Evolutionary conservation across 2,113 vertebrate genomes (phyloP).

Genomic region (Tragelaphus scriptus): DNA sequence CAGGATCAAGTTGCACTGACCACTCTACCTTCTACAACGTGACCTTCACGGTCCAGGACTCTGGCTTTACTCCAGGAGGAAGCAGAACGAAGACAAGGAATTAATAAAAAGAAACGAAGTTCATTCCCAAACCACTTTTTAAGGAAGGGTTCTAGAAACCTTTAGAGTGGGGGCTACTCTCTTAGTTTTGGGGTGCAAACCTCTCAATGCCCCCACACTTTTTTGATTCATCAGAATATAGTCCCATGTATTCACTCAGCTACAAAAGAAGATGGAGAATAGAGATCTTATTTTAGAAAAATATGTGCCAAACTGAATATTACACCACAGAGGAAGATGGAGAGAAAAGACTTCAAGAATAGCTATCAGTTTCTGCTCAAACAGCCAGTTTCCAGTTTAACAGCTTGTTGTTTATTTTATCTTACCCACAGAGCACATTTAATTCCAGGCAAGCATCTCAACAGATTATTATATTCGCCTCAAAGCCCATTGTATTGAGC

Average conservation of each 20-base stretch:
- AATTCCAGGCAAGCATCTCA: neutral
- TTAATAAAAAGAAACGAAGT: neutral
- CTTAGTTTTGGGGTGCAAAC: too few species aligned
- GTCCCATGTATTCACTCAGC: neutral
- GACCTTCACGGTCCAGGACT: neutral
- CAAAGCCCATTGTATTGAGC: neutral
- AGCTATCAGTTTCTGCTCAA: neutral
- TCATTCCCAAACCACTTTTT: neutral
- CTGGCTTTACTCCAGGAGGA: neutral
- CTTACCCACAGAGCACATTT: neutral
- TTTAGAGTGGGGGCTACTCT: too few species aligned
- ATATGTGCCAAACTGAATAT: neutral
- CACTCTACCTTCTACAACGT: neutral
- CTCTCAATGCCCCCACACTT: neutral
- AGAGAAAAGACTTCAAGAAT: neutral
- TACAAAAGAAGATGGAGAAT: neutral
- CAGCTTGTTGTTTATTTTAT: neutral
- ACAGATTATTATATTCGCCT: neutral
- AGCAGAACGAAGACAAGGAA: neutral
- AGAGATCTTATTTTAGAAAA: neutral
- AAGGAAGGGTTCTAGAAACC: neutral
- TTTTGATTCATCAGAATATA: neutral
- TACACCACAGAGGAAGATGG: neutral
- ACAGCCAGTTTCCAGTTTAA: neutral
- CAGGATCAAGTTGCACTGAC: neutral